Conservation (phyloP, 37 sponge, comb jelly and placozoan genomes). For the Haliclona indistincta region DNA sequence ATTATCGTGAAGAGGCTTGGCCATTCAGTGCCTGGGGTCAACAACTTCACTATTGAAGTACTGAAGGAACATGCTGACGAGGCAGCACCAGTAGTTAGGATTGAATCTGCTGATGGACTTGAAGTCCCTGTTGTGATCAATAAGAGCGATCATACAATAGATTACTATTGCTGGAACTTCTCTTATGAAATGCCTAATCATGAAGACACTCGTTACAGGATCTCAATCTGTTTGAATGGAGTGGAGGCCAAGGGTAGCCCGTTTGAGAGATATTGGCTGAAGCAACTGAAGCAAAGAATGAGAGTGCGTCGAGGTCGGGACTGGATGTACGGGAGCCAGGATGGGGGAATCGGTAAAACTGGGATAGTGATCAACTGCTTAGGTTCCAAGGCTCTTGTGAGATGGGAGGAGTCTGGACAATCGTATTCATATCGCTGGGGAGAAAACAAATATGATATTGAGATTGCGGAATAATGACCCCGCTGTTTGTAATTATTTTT, state of each 20-base stretch:
- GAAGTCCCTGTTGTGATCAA: not conserved
- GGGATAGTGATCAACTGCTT: not conserved
- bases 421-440: too few relatives aligned
- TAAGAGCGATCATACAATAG: not conserved
- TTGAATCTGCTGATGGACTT: not conserved
- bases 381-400: too few relatives aligned
- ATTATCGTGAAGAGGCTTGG: not conserved
- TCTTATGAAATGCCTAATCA: too few relatives aligned
- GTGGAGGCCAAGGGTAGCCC: slow-evolving; percentile 7
- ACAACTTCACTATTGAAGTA: not conserved
- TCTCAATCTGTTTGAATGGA: not conserved
- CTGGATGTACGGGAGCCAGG: slow-evolving; percentile 24
- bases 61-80: too few relatives aligned
- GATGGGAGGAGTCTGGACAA: too few relatives aligned
- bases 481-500: too few relatives aligned
- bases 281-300: not conserved
- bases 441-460: too few relatives aligned
- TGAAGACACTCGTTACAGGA: not conserved
- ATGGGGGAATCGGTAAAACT: not conserved
- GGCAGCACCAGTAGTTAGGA: not conserved
- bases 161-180: not conserved
- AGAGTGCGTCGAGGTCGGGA: not conserved
- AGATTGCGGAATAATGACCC: too few relatives aligned
- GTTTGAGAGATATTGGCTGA: not conserved
- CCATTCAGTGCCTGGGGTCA: not conserved